phyloP scores from a whole-genome alignment of 2,888 invertebrate genomes.

The Asteroscopus sphinx region DNA sequence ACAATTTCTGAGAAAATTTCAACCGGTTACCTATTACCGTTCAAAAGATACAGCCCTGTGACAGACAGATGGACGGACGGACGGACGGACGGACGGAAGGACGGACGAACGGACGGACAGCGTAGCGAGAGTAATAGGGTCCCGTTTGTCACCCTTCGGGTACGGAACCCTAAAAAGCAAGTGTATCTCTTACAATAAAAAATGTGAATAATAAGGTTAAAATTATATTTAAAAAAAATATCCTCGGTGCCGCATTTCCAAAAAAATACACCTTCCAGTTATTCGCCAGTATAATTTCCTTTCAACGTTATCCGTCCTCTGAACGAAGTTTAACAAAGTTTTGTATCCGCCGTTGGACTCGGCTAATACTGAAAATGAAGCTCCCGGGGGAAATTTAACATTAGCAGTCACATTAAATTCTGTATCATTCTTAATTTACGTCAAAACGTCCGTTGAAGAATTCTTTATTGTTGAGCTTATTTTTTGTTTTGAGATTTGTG shows the following conservation, averaged over 20 bases:
- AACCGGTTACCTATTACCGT: no score
- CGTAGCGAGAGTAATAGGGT: no score
- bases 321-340: constrained; percentile 70
- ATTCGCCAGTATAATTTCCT: constrained; percentile 56
- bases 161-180: no score
- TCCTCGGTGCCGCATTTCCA: constrained; percentile 10
- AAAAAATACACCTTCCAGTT: constrained; percentile 34
- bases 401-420: constrained; percentile 82
- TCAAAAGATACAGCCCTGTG: no score
- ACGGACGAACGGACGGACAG: no score
- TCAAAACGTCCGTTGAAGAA: constrained; percentile 58
- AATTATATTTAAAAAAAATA: constrained; percentile 24
- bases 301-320: constrained; percentile 60
- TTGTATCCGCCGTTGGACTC: constrained; percentile 60
- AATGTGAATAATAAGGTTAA: constrained; percentile 18
- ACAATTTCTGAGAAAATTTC: no score
- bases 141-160: no score
- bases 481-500: constrained; percentile 25
- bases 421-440: constrained; percentile 76
- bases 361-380: constrained; percentile 76
- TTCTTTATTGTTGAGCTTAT: constrained; percentile 43
- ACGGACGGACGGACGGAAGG: no score
- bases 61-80: no score
- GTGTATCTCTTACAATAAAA: not conserved
- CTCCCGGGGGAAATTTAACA: constrained; percentile 82